A percentile compares a stretch with the other conserved stretches of the same genome.
phyloP scores from a whole-genome alignment of 2,888 invertebrate species.

The Dicycla oo region DNA sequence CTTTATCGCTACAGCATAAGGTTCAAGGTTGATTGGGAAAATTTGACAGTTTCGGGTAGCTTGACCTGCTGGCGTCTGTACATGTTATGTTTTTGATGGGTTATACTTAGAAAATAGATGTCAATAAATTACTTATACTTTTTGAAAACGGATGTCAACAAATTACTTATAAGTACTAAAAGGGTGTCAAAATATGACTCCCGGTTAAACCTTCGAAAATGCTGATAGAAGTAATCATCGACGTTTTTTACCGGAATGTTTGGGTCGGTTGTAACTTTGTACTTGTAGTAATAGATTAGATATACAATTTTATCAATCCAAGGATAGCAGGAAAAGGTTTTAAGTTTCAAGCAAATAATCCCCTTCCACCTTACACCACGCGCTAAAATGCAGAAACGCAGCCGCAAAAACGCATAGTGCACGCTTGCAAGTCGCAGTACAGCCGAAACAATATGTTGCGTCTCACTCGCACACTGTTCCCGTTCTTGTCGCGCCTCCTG shows the following conservation, averaged over 20 bases:
- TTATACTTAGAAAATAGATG: no score
- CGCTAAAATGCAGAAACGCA: slow-evolving; percentile 81
- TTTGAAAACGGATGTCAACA: no score
- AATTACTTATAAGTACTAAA: no score
- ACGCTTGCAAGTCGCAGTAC: slow-evolving; percentile 79
- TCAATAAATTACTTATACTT: no score
- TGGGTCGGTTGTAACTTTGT: background rate
- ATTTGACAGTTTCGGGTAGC: no score
- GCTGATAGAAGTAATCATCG: background rate
- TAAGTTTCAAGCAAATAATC: background rate
- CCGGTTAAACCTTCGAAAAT: background rate
- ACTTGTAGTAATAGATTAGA: background rate
- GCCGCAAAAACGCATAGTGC: slow-evolving; percentile 88
- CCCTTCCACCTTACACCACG: slow-evolving; percentile 67
- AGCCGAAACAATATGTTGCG: slow-evolving; percentile 73
- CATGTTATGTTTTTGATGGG: no score
- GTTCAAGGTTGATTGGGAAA: no score
- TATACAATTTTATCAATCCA: background rate
- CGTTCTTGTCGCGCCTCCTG: slow-evolving; percentile 72
- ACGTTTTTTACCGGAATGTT: background rate
- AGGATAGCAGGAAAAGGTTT: background rate
- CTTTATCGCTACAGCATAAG: no score
- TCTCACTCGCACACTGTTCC: slow-evolving; percentile 71
- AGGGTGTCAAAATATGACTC: no score
- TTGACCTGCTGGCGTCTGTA: no score